Evolutionary conservation across 2,113 vertebrate genomes (phyloP).

Genomic region (Erpornis zantholeuca): DNA sequence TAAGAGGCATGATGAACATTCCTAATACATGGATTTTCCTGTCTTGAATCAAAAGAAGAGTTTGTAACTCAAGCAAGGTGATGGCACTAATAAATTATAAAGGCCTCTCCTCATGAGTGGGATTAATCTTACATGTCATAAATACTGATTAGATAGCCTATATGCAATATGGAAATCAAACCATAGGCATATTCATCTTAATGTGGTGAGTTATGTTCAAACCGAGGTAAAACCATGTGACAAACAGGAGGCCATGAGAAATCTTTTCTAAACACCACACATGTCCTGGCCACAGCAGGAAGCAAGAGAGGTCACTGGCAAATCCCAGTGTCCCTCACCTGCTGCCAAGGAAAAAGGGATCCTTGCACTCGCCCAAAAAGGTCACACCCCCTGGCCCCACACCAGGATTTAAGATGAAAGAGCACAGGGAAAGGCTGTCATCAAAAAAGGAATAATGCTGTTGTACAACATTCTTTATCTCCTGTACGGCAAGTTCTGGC

Average conservation of each 20-base stretch:
- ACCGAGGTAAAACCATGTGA: neutral
- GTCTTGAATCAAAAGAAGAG: neutral
- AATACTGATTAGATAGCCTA: neutral
- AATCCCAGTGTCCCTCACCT: neutral
- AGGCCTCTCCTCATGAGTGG: neutral
- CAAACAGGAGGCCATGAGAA: neutral
- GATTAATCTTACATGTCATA: neutral
- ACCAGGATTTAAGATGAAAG: neutral
- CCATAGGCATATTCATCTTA: neutral
- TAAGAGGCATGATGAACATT: neutral
- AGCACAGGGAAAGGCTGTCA: neutral
- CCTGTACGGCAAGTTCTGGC: neutral
- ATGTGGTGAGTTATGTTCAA: neutral
- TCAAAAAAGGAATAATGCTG: neutral
- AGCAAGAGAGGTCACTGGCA: neutral
- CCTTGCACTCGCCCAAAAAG: neutral
- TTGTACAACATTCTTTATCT: neutral
- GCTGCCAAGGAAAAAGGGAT: neutral
- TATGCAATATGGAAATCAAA: neutral
- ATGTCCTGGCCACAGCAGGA: neutral
- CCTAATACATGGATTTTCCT: neutral
- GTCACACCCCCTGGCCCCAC: neutral
- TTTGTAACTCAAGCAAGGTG: constrained; percentile 5
- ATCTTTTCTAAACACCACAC: neutral
- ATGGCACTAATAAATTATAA: constrained; percentile 21